Percentiles rank a stretch among this genome's conserved stretches.
Conservation (phyloP, 2,113 vertebrate species). For the Phaethornis superciliosus region DNA sequence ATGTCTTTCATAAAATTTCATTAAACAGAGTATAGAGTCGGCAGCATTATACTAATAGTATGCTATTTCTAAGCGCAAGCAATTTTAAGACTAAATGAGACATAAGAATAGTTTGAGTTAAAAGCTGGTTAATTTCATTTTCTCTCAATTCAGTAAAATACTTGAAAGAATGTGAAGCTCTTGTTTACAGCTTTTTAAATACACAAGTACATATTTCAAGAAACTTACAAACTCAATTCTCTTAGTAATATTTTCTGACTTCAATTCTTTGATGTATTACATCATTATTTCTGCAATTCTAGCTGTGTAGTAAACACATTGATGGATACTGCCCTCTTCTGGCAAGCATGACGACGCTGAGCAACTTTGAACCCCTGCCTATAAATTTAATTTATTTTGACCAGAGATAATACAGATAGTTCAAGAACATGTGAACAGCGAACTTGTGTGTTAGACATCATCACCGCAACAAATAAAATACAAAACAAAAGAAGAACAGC, state of each 20-base stretch:
- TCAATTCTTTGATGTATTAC: not conserved
- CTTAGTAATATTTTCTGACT: not conserved
- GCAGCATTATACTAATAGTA: not conserved
- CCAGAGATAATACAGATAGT: not conserved
- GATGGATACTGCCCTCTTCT: not conserved
- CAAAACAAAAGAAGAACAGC: no score
- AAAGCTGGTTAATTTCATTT: not conserved
- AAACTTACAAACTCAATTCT: not conserved
- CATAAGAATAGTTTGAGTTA: not conserved
- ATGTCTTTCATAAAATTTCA: not conserved
- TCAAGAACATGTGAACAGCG: not conserved
- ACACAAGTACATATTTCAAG: not conserved
- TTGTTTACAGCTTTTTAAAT: not conserved
- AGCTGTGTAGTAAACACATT: not conserved
- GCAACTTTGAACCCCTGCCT: not conserved
- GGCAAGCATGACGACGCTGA: fast-evolving
- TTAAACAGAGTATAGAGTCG: not conserved
- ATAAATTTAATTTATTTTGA: not conserved
- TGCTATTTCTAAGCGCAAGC: not conserved
- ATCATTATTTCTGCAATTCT: not conserved
- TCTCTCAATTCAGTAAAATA: not conserved
- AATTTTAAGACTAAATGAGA: not conserved
- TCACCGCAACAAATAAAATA: not conserved
- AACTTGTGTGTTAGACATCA: not conserved
- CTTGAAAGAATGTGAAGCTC: not conserved